These are phyloP conservation scores for Drosophila pseudoobscura DNA, from an alignment of 1,140 invertebrate genomes.

Conservation along the genomic window DNA sequence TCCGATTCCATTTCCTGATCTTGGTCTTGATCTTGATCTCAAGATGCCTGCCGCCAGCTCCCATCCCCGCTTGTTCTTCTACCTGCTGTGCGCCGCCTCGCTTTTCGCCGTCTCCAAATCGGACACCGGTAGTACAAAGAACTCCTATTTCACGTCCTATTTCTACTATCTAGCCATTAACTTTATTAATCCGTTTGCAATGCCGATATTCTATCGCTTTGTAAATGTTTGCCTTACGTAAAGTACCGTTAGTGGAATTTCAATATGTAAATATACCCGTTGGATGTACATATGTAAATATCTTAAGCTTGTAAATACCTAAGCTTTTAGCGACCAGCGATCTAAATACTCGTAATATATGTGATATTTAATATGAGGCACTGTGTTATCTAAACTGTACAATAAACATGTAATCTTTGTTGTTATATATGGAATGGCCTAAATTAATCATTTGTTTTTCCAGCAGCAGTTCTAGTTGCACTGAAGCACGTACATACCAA, in stretches of 20 bases:
- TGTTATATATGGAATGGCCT: conserved; percentile 1
- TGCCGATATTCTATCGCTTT: conserved; percentile 79
- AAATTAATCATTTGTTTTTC: conserved; percentile 8
- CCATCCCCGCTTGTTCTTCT: conserved; percentile 76
- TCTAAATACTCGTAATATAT: conserved; percentile 18
- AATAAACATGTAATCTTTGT: conserved; percentile 50
- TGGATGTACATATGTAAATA: conserved; percentile 23
- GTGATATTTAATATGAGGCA: conserved; percentile 59
- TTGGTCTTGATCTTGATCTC: not conserved
- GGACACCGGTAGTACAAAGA: conserved; percentile 79
- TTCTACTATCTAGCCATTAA: conserved; percentile 79
- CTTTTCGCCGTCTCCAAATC: conserved; percentile 74
- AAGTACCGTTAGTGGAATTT: conserved; percentile 1
- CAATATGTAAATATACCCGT: conserved; percentile 12
- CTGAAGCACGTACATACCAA: too few species aligned
- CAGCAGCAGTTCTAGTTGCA: too few species aligned
- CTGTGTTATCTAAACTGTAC: conserved; percentile 41
- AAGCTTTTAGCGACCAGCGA: not conserved
- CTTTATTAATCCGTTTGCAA: conserved; percentile 80
- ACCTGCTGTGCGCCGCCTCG: conserved; percentile 72
- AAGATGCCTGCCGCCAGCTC: conserved; percentile 74
- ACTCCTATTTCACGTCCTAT: conserved; percentile 80
- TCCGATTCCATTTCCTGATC: conserved; percentile 18
- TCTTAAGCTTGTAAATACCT: conserved; percentile 47
- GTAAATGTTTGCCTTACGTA: conserved; percentile 70